These are phyloP conservation scores for Adelosebastes latens DNA, from an alignment of 2,797 vertebrate species.

Conservation along the genomic window DNA sequence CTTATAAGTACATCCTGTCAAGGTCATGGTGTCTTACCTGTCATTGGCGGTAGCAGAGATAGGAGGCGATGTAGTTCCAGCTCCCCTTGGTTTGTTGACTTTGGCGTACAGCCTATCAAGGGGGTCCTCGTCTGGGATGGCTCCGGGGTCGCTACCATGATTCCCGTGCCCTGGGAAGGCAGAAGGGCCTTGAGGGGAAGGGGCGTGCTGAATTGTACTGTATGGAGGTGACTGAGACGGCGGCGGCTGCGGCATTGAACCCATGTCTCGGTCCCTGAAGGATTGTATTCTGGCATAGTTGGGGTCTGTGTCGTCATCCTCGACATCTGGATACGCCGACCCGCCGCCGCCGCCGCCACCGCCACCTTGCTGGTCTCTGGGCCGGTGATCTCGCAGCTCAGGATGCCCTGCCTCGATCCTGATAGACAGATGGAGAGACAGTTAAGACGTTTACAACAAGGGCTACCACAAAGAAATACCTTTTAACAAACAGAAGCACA, in stretches of 20 bases:
- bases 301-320: slow-evolving; percentile 94
- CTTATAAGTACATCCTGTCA: neutral
- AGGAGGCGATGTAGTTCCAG: slow-evolving; percentile 78
- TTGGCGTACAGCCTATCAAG: slow-evolving; percentile 93
- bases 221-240: slow-evolving; percentile 80
- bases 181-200: slow-evolving; percentile 82
- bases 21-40: slow-evolving; percentile 81
- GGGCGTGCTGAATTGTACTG: slow-evolving; percentile 72
- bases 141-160: slow-evolving; percentile 79
- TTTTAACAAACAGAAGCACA: neutral
- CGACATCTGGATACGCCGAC: slow-evolving; percentile 82
- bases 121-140: slow-evolving; percentile 83
- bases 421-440: slow-evolving; percentile 32
- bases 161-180: slow-evolving; percentile 71
- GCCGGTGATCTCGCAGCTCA: slow-evolving; percentile 87
- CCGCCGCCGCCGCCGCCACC: slow-evolving; percentile 7
- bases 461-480: neutral
- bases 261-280: slow-evolving; percentile 83
- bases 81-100: slow-evolving; percentile 90
- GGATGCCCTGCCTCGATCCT: slow-evolving; percentile 93
- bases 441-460: neutral
- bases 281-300: slow-evolving; percentile 95
- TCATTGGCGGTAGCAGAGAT: slow-evolving; percentile 80
- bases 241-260: slow-evolving; percentile 59
- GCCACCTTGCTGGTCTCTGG: slow-evolving; percentile 75